Base-by-base conservation (phyloP, 1,140 invertebrate genomes). In the Ceratosolen solmsi region DNA sequence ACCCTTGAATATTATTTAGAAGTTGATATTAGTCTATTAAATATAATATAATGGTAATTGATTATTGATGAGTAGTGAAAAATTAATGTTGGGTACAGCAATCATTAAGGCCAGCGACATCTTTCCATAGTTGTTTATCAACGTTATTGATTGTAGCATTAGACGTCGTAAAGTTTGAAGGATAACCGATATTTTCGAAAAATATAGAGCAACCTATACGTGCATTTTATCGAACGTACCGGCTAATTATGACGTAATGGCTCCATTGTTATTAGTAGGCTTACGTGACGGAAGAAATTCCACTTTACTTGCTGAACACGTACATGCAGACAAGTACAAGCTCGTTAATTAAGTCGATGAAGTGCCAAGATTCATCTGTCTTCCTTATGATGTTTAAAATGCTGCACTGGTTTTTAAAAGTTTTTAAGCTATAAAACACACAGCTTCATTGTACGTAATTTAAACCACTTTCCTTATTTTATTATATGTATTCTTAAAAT, bases 281-380 rank as follows among this genome's bases (percentile, higher is more conserved):
- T 63, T 74, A 60, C 71, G 71, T 54, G 71, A 60, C 25, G 41
- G 51, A 65, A 51, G 79, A 74, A 80, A 80, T 74, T 38, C 2
- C 33, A 65, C 60, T 80, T 80, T 80, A 68, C 70, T 60, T 46
- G 70, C 78, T 27, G 54, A 46, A 73, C 78, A 80, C 68, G 78
- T 80, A 80, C 56, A 8, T 54, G 30, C 41, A 60, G 71, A 30
- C 71, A 51, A 80, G 56, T 49, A 20, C 51, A 9, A 54, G 7
- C 51, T 60, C 65, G 51, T 60, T 72, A 49, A 56, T 54, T 56
- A 60, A 41, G 68, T 54, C 51, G 56, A 74, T 20, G 41, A n/a
- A 11, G 41, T 46, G 56, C 54, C 56, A 54, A 80, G 79, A 80
- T 74, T 80, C 79, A 38, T 27, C 9, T 74, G 9, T 27, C 70